Percentiles rank a stretch among this genome's conserved stretches.
These are phyloP conservation scores for Ictalurus furcatus DNA, from an alignment of 2,113 vertebrate genomes.

Conservation along the genomic window DNA sequence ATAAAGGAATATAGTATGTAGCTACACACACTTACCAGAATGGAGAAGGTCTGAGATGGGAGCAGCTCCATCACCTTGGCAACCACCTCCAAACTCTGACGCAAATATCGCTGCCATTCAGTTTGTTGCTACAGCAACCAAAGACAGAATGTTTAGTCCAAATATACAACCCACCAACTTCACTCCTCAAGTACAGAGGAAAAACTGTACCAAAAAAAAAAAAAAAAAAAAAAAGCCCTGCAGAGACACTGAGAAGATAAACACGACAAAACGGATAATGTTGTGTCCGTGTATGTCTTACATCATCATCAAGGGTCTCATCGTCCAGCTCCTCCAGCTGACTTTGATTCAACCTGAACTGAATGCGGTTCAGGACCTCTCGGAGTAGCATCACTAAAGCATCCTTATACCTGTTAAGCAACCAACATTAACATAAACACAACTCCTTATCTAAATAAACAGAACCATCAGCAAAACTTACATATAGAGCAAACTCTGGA, in stretches of 20 bases:
- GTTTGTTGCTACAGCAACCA: slow-evolving; percentile 87
- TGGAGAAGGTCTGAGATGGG: slow-evolving; percentile 93
- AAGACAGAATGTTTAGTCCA: slow-evolving; percentile 32
- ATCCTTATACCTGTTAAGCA: slow-evolving; percentile 86
- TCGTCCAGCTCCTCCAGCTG: slow-evolving; percentile 97
- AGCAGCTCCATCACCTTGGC: slow-evolving; percentile 99
- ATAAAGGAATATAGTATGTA: not conserved
- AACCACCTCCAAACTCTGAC: slow-evolving; percentile 97
- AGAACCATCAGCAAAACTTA: not conserved
- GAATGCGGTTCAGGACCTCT: slow-evolving; percentile 93
- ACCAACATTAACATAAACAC: not conserved
- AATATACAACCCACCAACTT: not conserved
- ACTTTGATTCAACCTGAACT: slow-evolving; percentile 96
- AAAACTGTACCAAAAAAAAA: not conserved
- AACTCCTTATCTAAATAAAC: not conserved
- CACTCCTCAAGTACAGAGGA: not conserved
- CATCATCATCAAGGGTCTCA: slow-evolving; percentile 95
- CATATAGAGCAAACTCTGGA: too few relatives aligned
- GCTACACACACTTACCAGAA: slow-evolving; percentile 79
- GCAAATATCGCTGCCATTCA: slow-evolving; percentile 96
- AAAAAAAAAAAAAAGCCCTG: not conserved
- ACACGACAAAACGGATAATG: not conserved
- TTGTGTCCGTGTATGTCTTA: slow-evolving; percentile 69
- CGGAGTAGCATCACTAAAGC: slow-evolving; percentile 89
- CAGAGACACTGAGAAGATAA: not conserved